Evolutionary conservation across 1,140 invertebrate genomes (phyloP).

Genomic region (Ridgeia piscesae): DNA sequence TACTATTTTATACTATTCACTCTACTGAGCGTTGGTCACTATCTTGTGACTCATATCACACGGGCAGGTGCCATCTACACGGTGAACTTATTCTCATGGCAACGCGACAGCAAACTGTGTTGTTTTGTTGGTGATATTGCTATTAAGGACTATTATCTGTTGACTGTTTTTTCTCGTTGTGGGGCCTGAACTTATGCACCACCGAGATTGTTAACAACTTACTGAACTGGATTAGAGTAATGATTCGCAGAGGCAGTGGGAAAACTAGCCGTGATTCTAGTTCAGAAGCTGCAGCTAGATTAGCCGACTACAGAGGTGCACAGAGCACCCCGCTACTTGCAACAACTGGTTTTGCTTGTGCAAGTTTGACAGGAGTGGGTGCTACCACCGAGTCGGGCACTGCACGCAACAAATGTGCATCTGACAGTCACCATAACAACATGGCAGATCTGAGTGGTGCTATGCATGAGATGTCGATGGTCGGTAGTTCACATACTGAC

Average conservation of each 20-base stretch:
- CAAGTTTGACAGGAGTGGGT: conserved; percentile 22
- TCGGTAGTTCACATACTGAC: conserved; percentile 8
- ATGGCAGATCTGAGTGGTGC: conserved; percentile 18
- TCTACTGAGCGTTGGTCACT: not conserved
- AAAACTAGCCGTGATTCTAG: conserved; percentile 36
- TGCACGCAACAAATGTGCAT: conserved; percentile 16
- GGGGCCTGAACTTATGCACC: not conserved
- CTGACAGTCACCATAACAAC: conserved; percentile 16
- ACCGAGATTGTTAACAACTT: not conserved
- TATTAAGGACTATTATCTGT: not conserved
- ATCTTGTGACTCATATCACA: not conserved
- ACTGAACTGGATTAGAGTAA: not conserved
- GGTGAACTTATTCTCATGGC: not conserved
- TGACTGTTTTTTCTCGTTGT: not conserved
- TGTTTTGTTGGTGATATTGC: not conserved
- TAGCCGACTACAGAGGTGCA: conserved; percentile 40
- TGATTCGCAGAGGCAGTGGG: conserved; percentile 24
- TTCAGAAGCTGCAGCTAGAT: conserved; percentile 37
- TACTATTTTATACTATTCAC: not conserved
- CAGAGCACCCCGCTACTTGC: conserved; percentile 8
- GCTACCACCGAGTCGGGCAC: conserved; percentile 5
- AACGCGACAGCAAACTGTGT: not conserved
- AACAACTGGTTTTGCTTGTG: conserved; percentile 10
- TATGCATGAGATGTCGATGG: conserved; percentile 16
- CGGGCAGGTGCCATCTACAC: not conserved